phyloP scores from a whole-genome alignment of 2,797 vertebrate genomes.

The Remorina albescens region DNA sequence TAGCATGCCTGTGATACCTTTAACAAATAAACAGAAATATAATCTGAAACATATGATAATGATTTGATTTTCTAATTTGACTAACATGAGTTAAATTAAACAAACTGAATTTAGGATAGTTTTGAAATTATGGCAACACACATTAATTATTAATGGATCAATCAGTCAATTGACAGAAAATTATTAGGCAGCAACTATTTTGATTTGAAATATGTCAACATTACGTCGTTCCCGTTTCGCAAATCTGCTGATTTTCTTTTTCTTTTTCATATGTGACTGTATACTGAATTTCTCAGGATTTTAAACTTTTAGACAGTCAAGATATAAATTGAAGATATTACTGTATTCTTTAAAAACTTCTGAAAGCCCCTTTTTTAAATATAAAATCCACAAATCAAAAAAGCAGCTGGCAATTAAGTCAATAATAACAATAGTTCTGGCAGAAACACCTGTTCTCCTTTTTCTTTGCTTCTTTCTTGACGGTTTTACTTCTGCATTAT shows the following conservation, averaged over 20 bases:
- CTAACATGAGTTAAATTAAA: background rate
- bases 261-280: background rate
- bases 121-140: conserved; percentile 11
- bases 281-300: background rate
- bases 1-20: no score
- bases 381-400: background rate
- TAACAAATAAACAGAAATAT: conserved; percentile 18
- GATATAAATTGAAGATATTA: background rate
- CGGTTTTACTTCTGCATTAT: conserved; percentile 28
- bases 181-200: background rate
- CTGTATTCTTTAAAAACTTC: background rate
- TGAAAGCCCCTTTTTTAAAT: background rate
- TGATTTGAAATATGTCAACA: background rate
- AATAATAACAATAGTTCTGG: background rate
- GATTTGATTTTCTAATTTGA: background rate
- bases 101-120: background rate
- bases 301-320: background rate
- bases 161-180: background rate
- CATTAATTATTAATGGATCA: background rate
- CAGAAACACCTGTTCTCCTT: conserved; percentile 12
- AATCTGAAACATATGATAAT: background rate
- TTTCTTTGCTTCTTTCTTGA: conserved; percentile 18
- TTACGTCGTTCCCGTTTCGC: background rate
- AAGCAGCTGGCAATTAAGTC: background rate
- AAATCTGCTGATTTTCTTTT: background rate